These are phyloP conservation scores for Echinometra lucunter DNA, from an alignment of 53 echinoderm and acorn worm genomes.

Conservation along the genomic window DNA sequence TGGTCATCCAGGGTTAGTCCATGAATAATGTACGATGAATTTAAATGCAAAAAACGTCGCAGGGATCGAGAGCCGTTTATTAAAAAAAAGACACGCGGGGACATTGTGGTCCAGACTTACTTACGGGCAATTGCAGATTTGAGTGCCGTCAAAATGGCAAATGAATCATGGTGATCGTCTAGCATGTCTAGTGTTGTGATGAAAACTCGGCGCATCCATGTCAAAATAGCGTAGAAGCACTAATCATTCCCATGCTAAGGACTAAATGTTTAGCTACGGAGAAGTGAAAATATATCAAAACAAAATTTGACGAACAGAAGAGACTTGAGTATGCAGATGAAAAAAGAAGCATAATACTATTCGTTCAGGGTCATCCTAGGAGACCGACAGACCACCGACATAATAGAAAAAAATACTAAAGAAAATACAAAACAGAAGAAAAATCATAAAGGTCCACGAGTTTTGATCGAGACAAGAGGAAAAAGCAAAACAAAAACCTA, in stretches of 20 bases:
- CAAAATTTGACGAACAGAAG: not conserved
- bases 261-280: not conserved
- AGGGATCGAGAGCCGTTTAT: not conserved
- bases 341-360: too few relatives aligned
- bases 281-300: not conserved
- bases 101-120: constrained; percentile 7
- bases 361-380: too few relatives aligned
- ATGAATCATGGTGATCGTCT: constrained; percentile 7
- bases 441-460: too few relatives aligned
- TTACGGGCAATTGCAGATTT: constrained; percentile 34
- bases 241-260: not conserved
- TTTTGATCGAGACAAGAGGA: too few relatives aligned
- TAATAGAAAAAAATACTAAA: too few relatives aligned
- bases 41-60: not conserved
- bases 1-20: constrained; percentile 8
- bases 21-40: constrained; percentile 28
- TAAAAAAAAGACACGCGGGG: not conserved
- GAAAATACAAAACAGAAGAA: too few relatives aligned
- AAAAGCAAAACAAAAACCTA: too few relatives aligned
- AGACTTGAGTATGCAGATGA: too few relatives aligned
- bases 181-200: not conserved
- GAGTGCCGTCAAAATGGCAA: constrained; percentile 26
- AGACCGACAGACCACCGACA: too few relatives aligned
- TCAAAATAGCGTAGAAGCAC: not conserved
- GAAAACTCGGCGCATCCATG: not conserved